phyloP scores from a whole-genome alignment of 1,140 invertebrate species.

The Tetramorium parvispinum region DNA sequence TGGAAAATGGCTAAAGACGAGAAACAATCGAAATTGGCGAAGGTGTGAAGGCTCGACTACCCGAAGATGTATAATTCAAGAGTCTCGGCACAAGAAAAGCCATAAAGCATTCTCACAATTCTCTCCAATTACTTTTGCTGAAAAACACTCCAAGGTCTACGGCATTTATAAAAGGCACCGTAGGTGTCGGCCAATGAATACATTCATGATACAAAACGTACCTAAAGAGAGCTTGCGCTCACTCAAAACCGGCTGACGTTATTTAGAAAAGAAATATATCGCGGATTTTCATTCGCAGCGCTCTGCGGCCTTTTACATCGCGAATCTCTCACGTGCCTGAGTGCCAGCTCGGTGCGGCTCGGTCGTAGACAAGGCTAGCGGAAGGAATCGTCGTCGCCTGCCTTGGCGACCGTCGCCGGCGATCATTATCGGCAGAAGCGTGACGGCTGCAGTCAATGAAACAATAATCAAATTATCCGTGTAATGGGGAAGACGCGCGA shows the following conservation, averaged over 20 bases:
- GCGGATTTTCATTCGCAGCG: neutral
- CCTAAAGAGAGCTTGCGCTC: neutral
- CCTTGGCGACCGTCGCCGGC: constrained; percentile 19
- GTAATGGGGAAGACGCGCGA: constrained; percentile 25
- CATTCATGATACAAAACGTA: constrained; percentile 4
- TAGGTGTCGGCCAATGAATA: constrained; percentile 10
- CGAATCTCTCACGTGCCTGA: neutral
- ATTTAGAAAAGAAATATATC: neutral
- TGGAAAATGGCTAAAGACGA: neutral
- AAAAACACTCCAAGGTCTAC: constrained; percentile 11
- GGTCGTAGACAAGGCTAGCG: constrained; percentile 30
- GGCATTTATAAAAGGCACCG: neutral
- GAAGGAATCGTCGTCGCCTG: constrained; percentile 46
- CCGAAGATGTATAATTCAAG: constrained; percentile 20
- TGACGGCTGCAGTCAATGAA: constrained; percentile 61
- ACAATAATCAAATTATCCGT: constrained; percentile 71
- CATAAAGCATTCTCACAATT: neutral
- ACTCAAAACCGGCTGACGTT: neutral
- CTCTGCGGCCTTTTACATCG: neutral
- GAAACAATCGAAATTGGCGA: neutral
- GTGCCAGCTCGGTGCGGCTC: neutral
- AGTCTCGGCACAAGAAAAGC: neutral
- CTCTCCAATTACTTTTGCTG: neutral
- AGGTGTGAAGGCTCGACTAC: neutral
- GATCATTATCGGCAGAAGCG: constrained; percentile 62